Evolutionary conservation across 2,113 vertebrate species (phyloP).

Genomic region (Phylloscopus trochiloides): DNA sequence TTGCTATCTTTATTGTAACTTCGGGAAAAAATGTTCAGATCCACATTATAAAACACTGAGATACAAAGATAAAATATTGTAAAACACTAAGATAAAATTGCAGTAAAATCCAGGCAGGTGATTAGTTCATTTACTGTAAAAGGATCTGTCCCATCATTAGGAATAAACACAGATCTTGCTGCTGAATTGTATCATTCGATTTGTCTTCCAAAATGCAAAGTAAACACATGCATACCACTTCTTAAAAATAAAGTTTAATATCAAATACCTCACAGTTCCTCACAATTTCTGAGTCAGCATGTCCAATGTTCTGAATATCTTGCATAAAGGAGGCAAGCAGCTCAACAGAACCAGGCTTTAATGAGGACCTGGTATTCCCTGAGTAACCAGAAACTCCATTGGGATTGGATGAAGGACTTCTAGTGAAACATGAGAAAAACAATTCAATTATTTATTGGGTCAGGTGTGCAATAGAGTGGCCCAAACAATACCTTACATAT

Average conservation of each 20-base stretch:
- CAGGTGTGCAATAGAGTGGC: conserved; percentile 28
- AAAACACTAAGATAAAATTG: not conserved
- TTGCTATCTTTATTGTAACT: not conserved
- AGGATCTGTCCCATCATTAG: not conserved
- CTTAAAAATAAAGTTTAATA: not conserved
- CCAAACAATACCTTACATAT: not conserved
- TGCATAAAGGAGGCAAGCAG: conserved; percentile 82
- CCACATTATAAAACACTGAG: not conserved
- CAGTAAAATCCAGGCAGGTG: not conserved
- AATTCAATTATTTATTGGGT: conserved; percentile 67
- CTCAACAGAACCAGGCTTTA: conserved; percentile 80
- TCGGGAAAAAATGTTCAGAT: not conserved
- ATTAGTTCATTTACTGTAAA: not conserved
- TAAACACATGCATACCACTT: not conserved
- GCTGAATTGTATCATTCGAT: not conserved
- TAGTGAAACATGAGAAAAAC: conserved; percentile 57
- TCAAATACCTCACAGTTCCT: conserved; percentile 87
- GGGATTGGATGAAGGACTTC: conserved; percentile 64
- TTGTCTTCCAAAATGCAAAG: not conserved
- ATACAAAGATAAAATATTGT: not conserved
- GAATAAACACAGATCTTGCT: not conserved
- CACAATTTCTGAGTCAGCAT: conserved; percentile 82
- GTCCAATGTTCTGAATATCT: conserved; percentile 81
- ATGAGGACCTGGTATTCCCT: conserved; percentile 80
- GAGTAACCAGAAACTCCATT: conserved; percentile 78